phyloP scores from a whole-genome alignment of 2,113 vertebrate species.

The Orcinus orca region DNA sequence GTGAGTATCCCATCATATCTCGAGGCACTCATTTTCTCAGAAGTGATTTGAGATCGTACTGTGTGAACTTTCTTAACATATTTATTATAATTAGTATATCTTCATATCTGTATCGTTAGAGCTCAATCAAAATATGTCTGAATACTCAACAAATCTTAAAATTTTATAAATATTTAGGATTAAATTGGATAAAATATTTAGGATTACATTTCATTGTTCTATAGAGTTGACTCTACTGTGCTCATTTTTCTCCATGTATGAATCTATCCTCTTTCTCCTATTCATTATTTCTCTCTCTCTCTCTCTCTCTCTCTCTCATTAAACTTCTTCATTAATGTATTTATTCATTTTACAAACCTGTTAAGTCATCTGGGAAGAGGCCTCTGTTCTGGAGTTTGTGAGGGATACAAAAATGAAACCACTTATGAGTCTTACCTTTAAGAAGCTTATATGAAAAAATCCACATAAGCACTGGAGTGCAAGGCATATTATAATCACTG shows the following conservation, averaged over 20 bases:
- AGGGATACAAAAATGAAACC: background rate
- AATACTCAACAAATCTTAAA: background rate
- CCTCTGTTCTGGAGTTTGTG: background rate
- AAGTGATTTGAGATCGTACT: background rate
- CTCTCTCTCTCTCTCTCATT: background rate
- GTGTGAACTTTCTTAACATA: background rate
- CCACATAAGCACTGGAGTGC: background rate
- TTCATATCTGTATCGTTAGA: background rate
- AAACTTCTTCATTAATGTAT: background rate
- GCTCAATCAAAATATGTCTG: background rate
- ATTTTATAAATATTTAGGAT: background rate
- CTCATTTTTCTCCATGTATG: background rate
- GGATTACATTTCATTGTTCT: background rate
- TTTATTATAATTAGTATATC: background rate
- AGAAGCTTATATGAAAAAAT: background rate
- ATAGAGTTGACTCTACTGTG: background rate
- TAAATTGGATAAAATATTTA: background rate
- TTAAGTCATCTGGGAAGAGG: background rate
- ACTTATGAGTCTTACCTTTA: background rate
- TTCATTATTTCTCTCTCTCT: too few species aligned
- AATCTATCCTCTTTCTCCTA: background rate
- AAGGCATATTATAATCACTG: background rate
- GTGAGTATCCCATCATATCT: background rate
- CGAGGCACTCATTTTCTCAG: background rate
- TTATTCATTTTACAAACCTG: background rate